Evolutionary conservation across 2,113 vertebrate genomes (phyloP), one percentile per base, ranked within the genome.

Genomic region (Mirounga angustirostris): DNA sequence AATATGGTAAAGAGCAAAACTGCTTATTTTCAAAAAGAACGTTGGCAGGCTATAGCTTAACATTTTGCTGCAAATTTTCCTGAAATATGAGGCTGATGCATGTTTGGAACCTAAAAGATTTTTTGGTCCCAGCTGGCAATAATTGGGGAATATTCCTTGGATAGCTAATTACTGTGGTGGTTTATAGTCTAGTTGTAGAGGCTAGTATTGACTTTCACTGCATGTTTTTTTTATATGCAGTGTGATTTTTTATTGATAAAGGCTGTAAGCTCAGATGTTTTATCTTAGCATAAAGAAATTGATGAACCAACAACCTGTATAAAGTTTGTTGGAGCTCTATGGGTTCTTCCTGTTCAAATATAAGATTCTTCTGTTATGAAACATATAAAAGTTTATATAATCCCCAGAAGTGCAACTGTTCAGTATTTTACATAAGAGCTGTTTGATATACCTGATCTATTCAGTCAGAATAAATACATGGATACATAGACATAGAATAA

Each of bases 341-440:
- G 4, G 10, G 4, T 73, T 65, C 10, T 87, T 89, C 30, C 18
- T 83, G 82, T 46, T 54, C 30, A 92, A 81, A 28, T 92, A 15
- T 85, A 91, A 91, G 21, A 94, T 52, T 52, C 1, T 8, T 59
- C 80, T 65, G 7, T 58, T 78, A 82, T 59, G 92, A 94, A 86
- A 58, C 5, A 65, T 14, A 36, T 50, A 28, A 30, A 93, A 86
- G 13, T 71, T 82, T 21, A 61, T 50, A 61, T 1, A 82, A 1
- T 76, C 81, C 74, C 22, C 87, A 46, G 65, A 97, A 97, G 84
- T 87, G 7, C 58, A 97, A 80, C 4, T 43, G 93, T 22, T 83
- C 21, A 78, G 14, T 74, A 50, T 89, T 95, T 96, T 76, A 54
- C 81, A 73, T 1, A 0, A 80, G 52, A 92, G 30, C 4, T 80